Evolutionary conservation across 2,797 vertebrate species (phyloP).

Genomic region (Sciurus vulgaris): DNA sequence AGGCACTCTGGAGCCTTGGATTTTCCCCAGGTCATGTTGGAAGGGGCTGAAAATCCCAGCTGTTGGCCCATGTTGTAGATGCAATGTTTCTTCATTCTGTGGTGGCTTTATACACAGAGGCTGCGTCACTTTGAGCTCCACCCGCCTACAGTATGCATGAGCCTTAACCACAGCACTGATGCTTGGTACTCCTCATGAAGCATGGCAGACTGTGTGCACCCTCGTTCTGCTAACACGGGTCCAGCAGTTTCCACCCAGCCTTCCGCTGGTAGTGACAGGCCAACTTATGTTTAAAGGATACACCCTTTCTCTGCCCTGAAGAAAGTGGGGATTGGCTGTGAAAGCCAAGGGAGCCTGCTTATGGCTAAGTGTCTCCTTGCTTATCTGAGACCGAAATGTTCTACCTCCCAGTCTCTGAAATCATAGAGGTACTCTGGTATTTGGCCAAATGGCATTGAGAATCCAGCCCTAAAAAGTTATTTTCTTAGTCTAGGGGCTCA

Average conservation of each 20-base stretch:
- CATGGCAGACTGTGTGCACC: rapidly evolving
- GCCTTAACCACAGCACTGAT: not conserved
- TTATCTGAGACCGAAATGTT: not conserved
- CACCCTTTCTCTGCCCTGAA: not conserved
- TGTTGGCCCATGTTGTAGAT: conserved; percentile 72
- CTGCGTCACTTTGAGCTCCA: not conserved
- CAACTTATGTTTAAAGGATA: too few species aligned
- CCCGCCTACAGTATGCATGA: conserved; percentile 40
- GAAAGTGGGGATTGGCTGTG: not conserved
- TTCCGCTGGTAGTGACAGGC: not conserved
- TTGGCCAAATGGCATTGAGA: conserved; percentile 53
- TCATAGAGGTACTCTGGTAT: not conserved
- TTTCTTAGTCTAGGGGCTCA: conserved; percentile 67
- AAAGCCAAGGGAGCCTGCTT: not conserved
- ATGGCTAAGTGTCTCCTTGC: not conserved
- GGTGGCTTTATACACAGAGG: conserved; percentile 72
- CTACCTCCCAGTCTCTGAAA: not conserved
- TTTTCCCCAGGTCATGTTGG: not conserved
- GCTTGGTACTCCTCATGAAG: rapidly evolving
- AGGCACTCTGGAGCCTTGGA: not conserved
- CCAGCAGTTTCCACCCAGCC: not conserved
- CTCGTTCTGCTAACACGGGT: not conserved
- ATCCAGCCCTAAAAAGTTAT: conserved; percentile 10
- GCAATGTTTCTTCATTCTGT: conserved; percentile 76
- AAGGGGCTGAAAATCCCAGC: conserved; percentile 71